phyloP scores from a whole-genome alignment of 1,140 invertebrate genomes.

The Charaxes varanes region DNA sequence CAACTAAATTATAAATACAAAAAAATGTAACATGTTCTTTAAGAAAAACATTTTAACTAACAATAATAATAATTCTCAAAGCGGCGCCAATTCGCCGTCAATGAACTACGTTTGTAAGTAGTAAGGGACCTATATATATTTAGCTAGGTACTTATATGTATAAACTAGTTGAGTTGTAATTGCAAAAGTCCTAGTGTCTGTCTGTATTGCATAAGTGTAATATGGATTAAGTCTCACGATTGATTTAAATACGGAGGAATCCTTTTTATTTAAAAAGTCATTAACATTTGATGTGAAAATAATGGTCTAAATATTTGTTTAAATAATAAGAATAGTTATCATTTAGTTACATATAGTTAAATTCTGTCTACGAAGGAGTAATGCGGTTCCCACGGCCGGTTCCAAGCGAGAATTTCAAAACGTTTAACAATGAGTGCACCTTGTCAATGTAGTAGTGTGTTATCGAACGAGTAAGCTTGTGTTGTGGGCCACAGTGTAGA shows the following conservation, averaged over 20 bases:
- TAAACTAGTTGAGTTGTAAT: no score
- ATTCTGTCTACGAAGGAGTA: conserved; percentile 27
- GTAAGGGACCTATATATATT: conserved; percentile 6
- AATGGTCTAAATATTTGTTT: neutral
- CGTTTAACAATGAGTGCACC: conserved; percentile 65
- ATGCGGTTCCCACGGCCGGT: conserved; percentile 58
- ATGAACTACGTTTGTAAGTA: conserved; percentile 34
- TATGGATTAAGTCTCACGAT: no score
- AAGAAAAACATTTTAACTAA: no score
- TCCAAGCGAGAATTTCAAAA: conserved; percentile 64
- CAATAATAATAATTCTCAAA: conserved; percentile 23
- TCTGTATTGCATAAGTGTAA: no score
- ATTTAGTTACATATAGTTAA: no score
- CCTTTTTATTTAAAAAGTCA: no score
- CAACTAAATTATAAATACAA: neutral
- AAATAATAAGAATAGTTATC: neutral
- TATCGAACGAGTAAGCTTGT: conserved; percentile 16
- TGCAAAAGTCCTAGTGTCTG: no score
- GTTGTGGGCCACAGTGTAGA: conserved; percentile 35
- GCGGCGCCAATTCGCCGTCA: conserved; percentile 45
- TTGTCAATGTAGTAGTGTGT: conserved; percentile 43
- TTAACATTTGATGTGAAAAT: neutral
- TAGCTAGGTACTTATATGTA: neutral
- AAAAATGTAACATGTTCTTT: no score
- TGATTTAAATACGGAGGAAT: no score